A percentile compares a stretch with the other conserved stretches of the same genome.
These are phyloP conservation scores for Tinea pellionella DNA, from an alignment of 2,888 invertebrate species.

Conservation along the genomic window DNA sequence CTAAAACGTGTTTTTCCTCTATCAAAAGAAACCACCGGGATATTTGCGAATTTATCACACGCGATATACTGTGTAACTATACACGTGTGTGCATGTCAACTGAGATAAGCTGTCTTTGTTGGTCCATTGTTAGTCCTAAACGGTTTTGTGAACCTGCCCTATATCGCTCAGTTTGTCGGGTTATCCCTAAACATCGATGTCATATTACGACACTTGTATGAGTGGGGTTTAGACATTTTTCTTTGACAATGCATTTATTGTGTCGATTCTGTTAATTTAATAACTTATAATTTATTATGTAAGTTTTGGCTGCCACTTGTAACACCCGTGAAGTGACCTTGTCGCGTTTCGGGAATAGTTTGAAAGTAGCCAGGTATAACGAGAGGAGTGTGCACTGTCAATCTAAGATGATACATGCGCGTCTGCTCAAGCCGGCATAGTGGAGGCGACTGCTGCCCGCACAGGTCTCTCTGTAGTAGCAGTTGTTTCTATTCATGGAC, in stretches of 20 bases:
- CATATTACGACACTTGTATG: neutral
- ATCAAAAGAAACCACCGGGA: neutral
- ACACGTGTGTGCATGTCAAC: neutral
- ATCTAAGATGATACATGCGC: no score
- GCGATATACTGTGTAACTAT: neutral
- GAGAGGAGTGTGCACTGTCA: no score
- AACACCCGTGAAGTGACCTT: no score
- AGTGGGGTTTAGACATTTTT: neutral
- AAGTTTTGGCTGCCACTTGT: no score
- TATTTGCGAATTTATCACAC: constrained; percentile 2
- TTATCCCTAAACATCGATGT: constrained; percentile 58
- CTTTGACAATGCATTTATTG: neutral
- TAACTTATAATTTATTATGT: no score
- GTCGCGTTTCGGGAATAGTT: no score
- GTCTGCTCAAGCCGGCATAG: no score
- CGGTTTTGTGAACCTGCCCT: constrained; percentile 11
- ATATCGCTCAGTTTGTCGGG: constrained; percentile 43
- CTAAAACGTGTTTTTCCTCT: neutral
- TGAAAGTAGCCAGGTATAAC: no score
- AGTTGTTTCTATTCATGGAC: no score
- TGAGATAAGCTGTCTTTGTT: neutral
- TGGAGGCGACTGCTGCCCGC: no score
- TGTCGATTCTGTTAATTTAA: no score
- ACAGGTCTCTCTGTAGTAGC: no score
- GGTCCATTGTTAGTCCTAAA: constrained; percentile 11